A percentile compares a stretch with the other conserved stretches of the same genome.
These are phyloP conservation scores for Coelinius sp. DNA, from an alignment of 2,888 invertebrate species.

Conservation along the genomic window DNA sequence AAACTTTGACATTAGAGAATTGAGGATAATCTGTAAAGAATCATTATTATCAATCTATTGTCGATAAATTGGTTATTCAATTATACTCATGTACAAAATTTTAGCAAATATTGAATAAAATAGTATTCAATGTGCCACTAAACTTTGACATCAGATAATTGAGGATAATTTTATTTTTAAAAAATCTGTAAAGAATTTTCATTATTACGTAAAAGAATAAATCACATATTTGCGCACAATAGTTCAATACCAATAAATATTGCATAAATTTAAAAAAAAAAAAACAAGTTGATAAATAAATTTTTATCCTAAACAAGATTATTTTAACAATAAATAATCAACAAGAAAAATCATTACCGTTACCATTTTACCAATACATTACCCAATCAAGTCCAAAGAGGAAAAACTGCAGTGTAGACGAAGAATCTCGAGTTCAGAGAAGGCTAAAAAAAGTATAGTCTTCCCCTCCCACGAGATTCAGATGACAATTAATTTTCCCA, in stretches of 20 bases:
- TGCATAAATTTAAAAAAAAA: neutral
- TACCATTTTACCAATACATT: conserved; percentile 21
- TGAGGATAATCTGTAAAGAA: neutral
- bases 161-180: neutral
- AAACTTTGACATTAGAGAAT: neutral
- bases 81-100: neutral
- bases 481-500: neutral
- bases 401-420: neutral
- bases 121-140: neutral
- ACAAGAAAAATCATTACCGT: neutral
- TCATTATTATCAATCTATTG: neutral
- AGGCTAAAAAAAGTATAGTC: conserved; percentile 18
- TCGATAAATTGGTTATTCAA: neutral
- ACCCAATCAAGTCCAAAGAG: neutral
- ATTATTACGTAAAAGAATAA: neutral
- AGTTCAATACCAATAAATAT: neutral
- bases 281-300: neutral
- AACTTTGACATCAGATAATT: neutral
- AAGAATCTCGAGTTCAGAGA: neutral
- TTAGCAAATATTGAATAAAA: neutral
- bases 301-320: neutral
- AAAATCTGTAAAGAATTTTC: neutral
- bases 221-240: neutral
- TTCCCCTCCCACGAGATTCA: neutral
- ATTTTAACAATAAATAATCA: neutral